Conservation (phyloP, 2,797 vertebrate species). For the Oreonectes daqikongensis region DNA sequence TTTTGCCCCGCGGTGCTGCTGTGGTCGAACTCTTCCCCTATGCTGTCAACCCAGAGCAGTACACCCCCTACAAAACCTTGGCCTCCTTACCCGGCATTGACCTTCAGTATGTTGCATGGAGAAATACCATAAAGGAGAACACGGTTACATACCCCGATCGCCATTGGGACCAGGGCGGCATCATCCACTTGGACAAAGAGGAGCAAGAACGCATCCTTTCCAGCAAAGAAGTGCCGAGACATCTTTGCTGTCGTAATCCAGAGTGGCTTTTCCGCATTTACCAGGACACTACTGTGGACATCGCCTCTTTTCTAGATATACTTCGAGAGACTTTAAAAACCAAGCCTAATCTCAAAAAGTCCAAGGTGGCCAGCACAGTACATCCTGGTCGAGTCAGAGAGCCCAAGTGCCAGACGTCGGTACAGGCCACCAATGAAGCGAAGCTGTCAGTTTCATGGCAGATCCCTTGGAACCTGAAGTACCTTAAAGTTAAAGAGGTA, state of each 20-base stretch:
- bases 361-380: constrained; percentile 79
- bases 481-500: constrained; percentile 93
- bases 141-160: constrained; percentile 86
- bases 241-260: constrained; percentile 94
- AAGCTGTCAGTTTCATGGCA: constrained; percentile 94
- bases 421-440: constrained; percentile 87
- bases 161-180: constrained; percentile 95
- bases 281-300: constrained; percentile 93
- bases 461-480: constrained; percentile 97
- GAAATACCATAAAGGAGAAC: constrained; percentile 85
- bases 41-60: constrained; percentile 94
- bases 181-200: constrained; percentile 85
- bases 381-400: constrained; percentile 93
- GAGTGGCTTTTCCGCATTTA: constrained; percentile 99
- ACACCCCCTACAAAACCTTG: constrained; percentile 94
- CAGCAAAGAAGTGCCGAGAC: constrained; percentile 89
- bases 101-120: constrained; percentile 94
- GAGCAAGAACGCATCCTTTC: constrained; percentile 88
- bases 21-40: constrained; percentile 96
- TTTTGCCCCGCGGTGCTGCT: constrained; percentile 89
- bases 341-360: constrained; percentile 78
- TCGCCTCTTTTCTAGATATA: constrained; percentile 84
- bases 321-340: constrained; percentile 83
- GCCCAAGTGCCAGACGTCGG: constrained; percentile 88
- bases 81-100: constrained; percentile 93